Evolutionary conservation across 2,888 invertebrate genomes (phyloP), one percentile per base, ranked within the genome.

Genomic region (Limnephilus marmoratus): DNA sequence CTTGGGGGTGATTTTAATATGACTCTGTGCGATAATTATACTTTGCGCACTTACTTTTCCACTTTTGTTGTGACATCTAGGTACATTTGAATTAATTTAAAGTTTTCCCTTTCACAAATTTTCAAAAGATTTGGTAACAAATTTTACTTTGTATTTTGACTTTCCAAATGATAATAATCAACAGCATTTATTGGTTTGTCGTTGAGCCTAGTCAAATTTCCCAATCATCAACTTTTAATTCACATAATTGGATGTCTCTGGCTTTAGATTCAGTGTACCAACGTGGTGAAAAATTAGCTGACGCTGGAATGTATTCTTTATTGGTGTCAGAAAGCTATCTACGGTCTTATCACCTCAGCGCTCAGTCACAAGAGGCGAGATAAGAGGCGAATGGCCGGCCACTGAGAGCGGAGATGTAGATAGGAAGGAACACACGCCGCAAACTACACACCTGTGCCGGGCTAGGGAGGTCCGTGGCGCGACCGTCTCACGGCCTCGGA

Each of bases 401-500:
- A 45, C 18, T 9, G 49, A 29, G 86, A 86, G 86, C 24, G 0
- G 12, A 45, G 86, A 49, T 49, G 87, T 3, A 87, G 53, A 53
- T 87, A 87, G 53, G 49, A 29, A 53, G 87, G 53, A 53, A 87
- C 29, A 87, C 29, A 86, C 85, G n/a, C 83, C 83, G 24, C 68
- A 68, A 68, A 68, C 68, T n/a, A 45, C 45, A 45, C 41, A 87
- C 87, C 87, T 87, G 87, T 87, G 87, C 83, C 83, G 83, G 82
- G 31, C n/a, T 11, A 12, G 29, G 24, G 29, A n/a, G 49, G 15
- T 49, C 41, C 29, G 34, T 24, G 29, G 87, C 49, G 41, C n/a
- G 49, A 12, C 34, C 15, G 37, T 87, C 87, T 68, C 87, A 87
- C 87, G 49, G 87, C 49, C 53, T 53, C 29, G 29, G 87, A 86